Conservation (phyloP, 2,797 vertebrate genomes). For the Pangasius sanitwongsei region DNA sequence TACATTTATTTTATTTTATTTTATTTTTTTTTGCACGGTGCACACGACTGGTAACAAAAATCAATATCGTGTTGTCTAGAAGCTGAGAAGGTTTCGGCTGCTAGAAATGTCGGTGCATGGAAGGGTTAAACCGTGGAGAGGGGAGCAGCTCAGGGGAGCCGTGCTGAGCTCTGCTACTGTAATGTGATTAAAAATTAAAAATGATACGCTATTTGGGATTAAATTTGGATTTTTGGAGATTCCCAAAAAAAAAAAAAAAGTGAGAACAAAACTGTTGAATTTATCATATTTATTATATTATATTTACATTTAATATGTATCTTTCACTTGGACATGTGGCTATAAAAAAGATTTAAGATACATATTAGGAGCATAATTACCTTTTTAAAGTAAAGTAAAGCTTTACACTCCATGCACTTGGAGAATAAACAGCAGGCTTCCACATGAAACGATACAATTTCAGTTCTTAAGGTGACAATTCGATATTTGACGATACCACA, state of each 20-base stretch:
- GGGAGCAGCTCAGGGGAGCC: conserved; percentile 2
- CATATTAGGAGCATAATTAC: background rate
- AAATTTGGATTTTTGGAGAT: background rate
- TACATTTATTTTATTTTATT: background rate
- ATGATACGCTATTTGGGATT: background rate
- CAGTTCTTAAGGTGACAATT: background rate
- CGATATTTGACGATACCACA: background rate
- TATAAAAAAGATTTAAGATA: background rate
- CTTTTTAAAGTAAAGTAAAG: background rate
- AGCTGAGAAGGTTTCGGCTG: background rate
- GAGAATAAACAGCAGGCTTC: background rate
- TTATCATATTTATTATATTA: background rate
- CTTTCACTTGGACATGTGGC: background rate
- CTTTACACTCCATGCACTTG: background rate
- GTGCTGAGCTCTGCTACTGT: conserved; percentile 15
- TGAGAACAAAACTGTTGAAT: background rate
- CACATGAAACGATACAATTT: background rate
- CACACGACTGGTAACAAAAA: background rate
- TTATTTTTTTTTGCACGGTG: background rate
- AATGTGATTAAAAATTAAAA: conserved; percentile 14
- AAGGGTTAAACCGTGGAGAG: conserved; percentile 13
- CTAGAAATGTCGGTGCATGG: background rate
- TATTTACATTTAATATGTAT: background rate
- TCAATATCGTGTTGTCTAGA: background rate
- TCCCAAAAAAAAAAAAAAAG: background rate